phyloP scores from a whole-genome alignment of 2,888 invertebrate genomes.

The Lycophotia porphyrea region DNA sequence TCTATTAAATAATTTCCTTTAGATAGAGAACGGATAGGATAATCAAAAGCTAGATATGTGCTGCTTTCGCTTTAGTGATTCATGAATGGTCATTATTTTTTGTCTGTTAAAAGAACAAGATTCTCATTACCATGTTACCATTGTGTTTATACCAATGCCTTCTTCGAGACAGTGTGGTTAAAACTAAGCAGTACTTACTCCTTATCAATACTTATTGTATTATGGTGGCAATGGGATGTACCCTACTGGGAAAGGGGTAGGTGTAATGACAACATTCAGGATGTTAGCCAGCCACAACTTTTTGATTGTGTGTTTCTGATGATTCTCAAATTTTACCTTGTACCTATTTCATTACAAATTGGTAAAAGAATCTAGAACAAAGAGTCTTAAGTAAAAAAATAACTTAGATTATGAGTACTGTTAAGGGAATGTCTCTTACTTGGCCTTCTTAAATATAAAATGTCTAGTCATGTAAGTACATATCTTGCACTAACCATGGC shows the following conservation, averaged over 20 bases:
- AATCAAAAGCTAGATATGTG: neutral
- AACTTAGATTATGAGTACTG: neutral
- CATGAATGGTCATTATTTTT: neutral
- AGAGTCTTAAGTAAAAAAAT: neutral
- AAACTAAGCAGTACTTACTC: neutral
- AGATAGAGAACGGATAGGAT: neutral
- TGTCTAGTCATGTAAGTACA: slow-evolving; percentile 6
- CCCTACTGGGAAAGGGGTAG: neutral
- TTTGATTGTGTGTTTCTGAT: neutral
- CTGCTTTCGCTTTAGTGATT: neutral
- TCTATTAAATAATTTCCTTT: neutral
- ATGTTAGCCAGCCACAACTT: neutral
- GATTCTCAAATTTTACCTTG: neutral
- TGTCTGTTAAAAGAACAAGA: neutral
- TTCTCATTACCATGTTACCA: neutral
- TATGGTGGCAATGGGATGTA: neutral
- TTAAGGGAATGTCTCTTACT: neutral
- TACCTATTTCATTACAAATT: neutral
- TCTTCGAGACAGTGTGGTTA: neutral
- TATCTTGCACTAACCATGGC: slow-evolving; percentile 10
- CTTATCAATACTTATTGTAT: neutral
- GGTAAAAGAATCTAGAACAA: neutral
- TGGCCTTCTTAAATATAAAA: neutral
- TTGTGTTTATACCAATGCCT: neutral
- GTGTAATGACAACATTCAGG: neutral